These are phyloP conservation scores for Catharus bicknelli DNA, from an alignment of 2,113 vertebrate species.

Conservation along the genomic window DNA sequence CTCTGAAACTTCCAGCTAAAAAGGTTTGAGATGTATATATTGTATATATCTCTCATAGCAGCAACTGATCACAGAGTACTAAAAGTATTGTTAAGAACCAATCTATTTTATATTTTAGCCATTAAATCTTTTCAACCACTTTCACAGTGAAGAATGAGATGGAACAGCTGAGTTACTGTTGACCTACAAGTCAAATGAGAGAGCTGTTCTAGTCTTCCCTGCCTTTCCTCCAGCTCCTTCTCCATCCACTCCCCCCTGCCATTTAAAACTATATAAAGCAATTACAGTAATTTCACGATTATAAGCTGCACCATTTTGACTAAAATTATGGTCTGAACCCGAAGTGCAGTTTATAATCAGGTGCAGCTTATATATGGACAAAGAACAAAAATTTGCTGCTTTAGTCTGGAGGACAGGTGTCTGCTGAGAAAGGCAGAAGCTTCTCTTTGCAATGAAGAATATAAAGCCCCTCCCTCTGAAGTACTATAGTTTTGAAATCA, in stretches of 20 bases:
- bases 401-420: too few species aligned
- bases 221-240: not conserved
- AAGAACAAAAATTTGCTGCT: too few species aligned
- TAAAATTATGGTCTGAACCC: too few species aligned
- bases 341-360: too few species aligned
- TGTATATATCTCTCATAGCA: not conserved
- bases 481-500: too few species aligned
- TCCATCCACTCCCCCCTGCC: accelerated
- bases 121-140: not conserved
- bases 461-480: too few species aligned
- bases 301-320: too few species aligned
- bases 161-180: not conserved
- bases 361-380: too few species aligned
- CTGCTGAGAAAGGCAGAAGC: too few species aligned
- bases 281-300: not conserved
- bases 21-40: not conserved
- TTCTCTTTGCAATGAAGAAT: too few species aligned
- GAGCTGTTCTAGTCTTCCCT: not conserved
- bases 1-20: not conserved
- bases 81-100: not conserved
- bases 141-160: not conserved
- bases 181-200: not conserved
- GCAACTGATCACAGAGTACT: not conserved
- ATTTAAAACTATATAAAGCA: not conserved
- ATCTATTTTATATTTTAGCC: not conserved